These are phyloP conservation scores for Girardinus metallicus DNA, from an alignment of 2,797 vertebrate genomes.

Conservation along the genomic window DNA sequence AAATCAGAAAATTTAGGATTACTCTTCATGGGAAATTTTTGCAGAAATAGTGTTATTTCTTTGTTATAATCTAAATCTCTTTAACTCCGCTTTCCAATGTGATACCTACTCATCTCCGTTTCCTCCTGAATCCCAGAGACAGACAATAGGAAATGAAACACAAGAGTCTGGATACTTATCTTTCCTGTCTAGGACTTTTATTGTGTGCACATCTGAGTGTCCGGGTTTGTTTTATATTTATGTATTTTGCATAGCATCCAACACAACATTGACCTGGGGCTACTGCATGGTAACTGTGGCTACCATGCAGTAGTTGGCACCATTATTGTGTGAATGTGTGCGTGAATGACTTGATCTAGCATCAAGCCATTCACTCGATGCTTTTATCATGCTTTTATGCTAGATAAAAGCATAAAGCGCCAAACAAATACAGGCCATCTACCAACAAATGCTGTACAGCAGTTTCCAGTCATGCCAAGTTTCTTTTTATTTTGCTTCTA, in stretches of 20 bases:
- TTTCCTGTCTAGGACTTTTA: slow-evolving; percentile 38
- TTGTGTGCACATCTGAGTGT: slow-evolving; percentile 12
- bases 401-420: too few species aligned
- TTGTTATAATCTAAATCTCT: slow-evolving; percentile 29
- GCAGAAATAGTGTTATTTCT: not conserved
- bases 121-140: slow-evolving; percentile 38
- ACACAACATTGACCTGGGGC: too few species aligned
- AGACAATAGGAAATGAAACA: slow-evolving; percentile 51
- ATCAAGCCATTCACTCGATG: too few species aligned
- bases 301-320: too few species aligned
- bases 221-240: not conserved
- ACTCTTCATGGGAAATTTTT: not conserved
- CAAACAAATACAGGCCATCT: too few species aligned
- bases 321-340: too few species aligned
- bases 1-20: not conserved
- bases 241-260: not conserved
- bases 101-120: slow-evolving; percentile 9
- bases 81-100: slow-evolving; percentile 32
- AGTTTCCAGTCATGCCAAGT: not conserved
- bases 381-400: too few species aligned
- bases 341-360: too few species aligned
- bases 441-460: not conserved
- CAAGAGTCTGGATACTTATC: slow-evolving; percentile 50
- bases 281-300: too few species aligned
- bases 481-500: not conserved